Base-by-base conservation (phyloP, 2,797 vertebrate genomes). In the Ptychobarbus kaznakovi region DNA sequence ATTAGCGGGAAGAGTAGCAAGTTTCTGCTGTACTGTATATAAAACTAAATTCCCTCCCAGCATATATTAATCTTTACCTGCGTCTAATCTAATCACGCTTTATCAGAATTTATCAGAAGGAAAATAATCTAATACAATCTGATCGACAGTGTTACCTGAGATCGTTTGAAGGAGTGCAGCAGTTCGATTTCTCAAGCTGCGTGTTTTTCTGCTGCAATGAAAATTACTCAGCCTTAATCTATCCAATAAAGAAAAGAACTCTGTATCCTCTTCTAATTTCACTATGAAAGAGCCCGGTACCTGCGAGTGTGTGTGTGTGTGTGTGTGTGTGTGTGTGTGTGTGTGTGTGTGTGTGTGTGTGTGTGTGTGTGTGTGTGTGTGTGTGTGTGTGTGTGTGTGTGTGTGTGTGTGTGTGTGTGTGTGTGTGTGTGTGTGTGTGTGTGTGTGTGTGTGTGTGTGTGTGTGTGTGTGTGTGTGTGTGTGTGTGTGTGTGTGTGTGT, bases 391-490 rank as follows among this genome's bases (percentile, higher is more conserved):
- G 84, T 42, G 76, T 38, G 79, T 70, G 82, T 63, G 80, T 38
- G 78, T 58, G 84, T 42, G 76, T 38, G 79, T 70, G 82, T 63
- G 80, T 38, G 78, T 58, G 84, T 42, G 76, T 38, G 79, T 70
- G 82, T 63, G 80, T 38, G 78, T 58, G 84, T 42, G 76, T 38
- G 79, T 70, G 82, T 63, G 80, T 38, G 78, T 58, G 84, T 42
- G 76, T 38, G 79, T 70, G n/a, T n/a, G 65, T 74, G 76, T 87
- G 85, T 65, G 65, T 74, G 76, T 87, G 85, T 65, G 65, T 74
- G 76, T 87, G 85, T 65, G 65, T 74, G 76, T 87, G 85, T 65
- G 65, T 74, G 76, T 87, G 85, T 65, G 65, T 74, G 76, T 87
- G 85, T 65, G 76, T 87, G 85, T 65, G 68, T 78, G 83, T 25